Conservation (phyloP, 1,140 invertebrate genomes). For the Protaetia brevitarsis region DNA sequence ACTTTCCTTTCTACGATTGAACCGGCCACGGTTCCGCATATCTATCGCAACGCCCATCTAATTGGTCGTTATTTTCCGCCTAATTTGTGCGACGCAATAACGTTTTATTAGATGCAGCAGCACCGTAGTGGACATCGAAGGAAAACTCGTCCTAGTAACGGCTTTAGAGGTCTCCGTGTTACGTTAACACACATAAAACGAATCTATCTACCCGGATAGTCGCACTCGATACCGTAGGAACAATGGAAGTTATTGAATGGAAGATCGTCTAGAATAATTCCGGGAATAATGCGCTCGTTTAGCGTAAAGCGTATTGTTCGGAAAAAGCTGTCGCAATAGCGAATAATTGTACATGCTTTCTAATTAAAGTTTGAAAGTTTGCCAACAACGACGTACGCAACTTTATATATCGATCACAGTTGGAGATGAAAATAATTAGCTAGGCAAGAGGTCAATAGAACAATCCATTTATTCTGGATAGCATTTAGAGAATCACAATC, state of each 20-base stretch:
- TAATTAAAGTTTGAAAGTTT: conserved; percentile 12
- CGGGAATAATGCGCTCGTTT: conserved; percentile 4
- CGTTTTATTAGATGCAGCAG: neutral
- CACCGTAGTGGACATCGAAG: neutral
- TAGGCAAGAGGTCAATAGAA: neutral
- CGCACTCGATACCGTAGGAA: neutral
- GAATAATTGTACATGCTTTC: conserved; percentile 4
- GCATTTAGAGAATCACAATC: no score
- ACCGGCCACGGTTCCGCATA: neutral
- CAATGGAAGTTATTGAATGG: conserved; percentile 5
- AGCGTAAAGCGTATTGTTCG: conserved; percentile 8
- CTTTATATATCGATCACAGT: neutral
- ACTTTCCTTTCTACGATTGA: no score
- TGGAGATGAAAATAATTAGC: conserved; percentile 3
- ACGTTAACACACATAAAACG: conserved; percentile 1
- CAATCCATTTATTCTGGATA: no score
- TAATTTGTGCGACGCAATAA: neutral
- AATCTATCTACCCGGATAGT: neutral
- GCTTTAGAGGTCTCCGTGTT: neutral
- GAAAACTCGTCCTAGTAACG: neutral
- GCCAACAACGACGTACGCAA: neutral
- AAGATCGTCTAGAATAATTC: neutral
- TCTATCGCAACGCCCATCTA: neutral
- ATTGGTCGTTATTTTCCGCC: neutral
- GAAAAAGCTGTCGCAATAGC: neutral